Base-by-base conservation (phyloP, 2,888 invertebrate species). In the Kuschelorhynchus macadamiae region DNA sequence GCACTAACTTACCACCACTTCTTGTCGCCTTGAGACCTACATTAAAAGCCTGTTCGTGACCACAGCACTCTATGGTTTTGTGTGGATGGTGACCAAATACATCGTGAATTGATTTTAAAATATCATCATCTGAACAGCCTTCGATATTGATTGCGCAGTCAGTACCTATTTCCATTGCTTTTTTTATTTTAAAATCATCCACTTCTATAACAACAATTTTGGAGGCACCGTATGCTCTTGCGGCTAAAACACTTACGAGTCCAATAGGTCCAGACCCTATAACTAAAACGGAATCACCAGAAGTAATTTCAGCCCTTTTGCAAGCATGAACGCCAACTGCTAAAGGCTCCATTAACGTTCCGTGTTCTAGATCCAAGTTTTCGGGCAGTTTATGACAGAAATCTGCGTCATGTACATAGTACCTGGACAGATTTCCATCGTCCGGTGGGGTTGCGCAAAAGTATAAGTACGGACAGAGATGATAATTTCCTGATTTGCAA, bases 401-500 rank as follows among this genome's bases (percentile, higher is more conserved):
- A 82, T 95, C 94, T 2, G 93, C 94, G 2, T 94, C 92, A 79
- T 97, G 97, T 41, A 91, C 91, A 84, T 95, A 96, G 83, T 89
- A 97, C 76, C 92, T 87, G 47, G 90, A 88, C 18, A 98, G 87
- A 81, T 93, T 96, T 62, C 98, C 98, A 85, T 98, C 90, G 44
- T 88, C 84, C 0, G 97, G 97, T 0, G 97, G 97, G 0, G 97
- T 97, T n/a, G 97, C 97, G 83, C 95, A 95, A 85, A 97, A 98
- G 47, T 85, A 78, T 83, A 97, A 92, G 57, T 93, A 92, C 0
- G 88, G 87, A 75, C 98, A 98, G 36, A 98, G 87, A 85, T 98
- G 95, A 85, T 98, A 98, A 64, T 89, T 87, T 33, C 97, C 98
- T 61, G 85, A 86, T 84, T 95, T 96, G 85, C 98, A 98, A 81